These are phyloP conservation scores for Chrysolina oricalcia DNA, from an alignment of 2,888 invertebrate genomes.

Conservation along the genomic window DNA sequence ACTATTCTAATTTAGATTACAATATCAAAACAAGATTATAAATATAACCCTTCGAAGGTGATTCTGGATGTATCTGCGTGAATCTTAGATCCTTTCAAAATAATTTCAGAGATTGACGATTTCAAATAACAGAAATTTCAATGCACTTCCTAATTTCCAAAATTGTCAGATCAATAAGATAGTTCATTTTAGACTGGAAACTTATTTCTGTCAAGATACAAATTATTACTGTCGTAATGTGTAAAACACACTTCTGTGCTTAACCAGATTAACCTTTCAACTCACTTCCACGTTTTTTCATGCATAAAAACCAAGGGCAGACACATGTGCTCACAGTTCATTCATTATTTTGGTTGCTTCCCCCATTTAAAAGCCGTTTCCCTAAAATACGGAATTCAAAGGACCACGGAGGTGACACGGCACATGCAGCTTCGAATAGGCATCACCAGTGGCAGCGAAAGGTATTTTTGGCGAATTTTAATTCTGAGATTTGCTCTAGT, in stretches of 20 bases:
- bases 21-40: too few species aligned
- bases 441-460: constrained; percentile 35
- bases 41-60: too few species aligned
- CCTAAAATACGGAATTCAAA: constrained; percentile 55
- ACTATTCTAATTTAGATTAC: too few species aligned
- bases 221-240: constrained; percentile 44
- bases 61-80: too few species aligned
- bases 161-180: too few species aligned
- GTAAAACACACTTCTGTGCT: constrained; percentile 60
- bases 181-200: not conserved
- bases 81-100: too few species aligned
- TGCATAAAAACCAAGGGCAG: constrained; percentile 48
- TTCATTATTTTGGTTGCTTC: constrained; percentile 54
- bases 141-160: too few species aligned
- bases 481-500: not conserved
- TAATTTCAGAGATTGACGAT: too few species aligned
- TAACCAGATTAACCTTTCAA: constrained; percentile 63
- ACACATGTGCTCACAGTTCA: constrained; percentile 58
- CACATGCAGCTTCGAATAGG: constrained; percentile 47
- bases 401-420: constrained; percentile 50
- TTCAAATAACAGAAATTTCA: too few species aligned
- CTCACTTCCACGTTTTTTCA: constrained; percentile 54
- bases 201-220: constrained; percentile 29
- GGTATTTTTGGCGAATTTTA: not conserved
- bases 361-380: constrained; percentile 56